Evolutionary conservation across 2,797 vertebrate genomes (phyloP).

Genomic region (Clarias pachynema): DNA sequence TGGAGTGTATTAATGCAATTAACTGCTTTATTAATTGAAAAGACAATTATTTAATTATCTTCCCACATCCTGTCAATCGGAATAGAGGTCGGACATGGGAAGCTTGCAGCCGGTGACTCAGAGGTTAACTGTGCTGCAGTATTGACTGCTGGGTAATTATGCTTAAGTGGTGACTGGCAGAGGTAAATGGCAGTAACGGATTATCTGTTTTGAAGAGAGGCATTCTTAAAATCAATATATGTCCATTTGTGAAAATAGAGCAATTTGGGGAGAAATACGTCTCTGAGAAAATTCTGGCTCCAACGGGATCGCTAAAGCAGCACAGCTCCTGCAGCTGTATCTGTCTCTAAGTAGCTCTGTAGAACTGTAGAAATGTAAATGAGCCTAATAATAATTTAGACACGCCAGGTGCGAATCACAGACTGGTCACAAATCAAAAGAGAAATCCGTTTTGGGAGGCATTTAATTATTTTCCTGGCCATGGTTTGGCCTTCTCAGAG

Average conservation of each 20-base stretch:
- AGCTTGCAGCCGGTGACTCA: conserved; percentile 46
- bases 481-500: background rate
- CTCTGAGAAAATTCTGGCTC: conserved; percentile 56
- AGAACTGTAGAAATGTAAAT: background rate
- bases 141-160: conserved; percentile 72
- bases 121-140: conserved; percentile 62
- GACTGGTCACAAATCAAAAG: background rate
- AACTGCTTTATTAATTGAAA: conserved; percentile 50
- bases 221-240: conserved; percentile 80
- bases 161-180: conserved; percentile 71
- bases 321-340: conserved; percentile 19
- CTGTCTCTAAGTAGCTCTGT: background rate
- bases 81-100: conserved; percentile 23
- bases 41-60: conserved; percentile 54
- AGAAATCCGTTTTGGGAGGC: background rate
- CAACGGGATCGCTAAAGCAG: conserved; percentile 64
- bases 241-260: conserved; percentile 76
- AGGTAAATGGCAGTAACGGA: conserved; percentile 73
- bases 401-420: background rate
- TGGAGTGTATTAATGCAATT: conserved; percentile 29
- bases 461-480: background rate
- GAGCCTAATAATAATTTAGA: background rate
- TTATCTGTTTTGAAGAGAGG: conserved; percentile 72
- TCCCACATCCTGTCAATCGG: conserved; percentile 34
- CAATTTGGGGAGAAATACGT: conserved; percentile 75